Base-by-base conservation (phyloP, 1,140 invertebrate species). In the Solenopsis invicta region DNA sequence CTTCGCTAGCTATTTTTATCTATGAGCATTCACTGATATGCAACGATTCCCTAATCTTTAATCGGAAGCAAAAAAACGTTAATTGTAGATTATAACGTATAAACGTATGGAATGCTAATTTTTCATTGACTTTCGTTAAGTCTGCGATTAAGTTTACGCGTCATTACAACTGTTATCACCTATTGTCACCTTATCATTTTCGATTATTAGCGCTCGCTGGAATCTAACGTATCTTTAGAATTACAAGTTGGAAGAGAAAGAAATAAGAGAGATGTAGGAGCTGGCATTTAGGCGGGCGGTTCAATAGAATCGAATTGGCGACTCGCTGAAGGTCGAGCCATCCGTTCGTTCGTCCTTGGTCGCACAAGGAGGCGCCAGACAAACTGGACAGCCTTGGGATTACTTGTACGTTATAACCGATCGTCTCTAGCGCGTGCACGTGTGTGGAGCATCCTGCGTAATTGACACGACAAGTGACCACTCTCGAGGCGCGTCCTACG, bases 341-440 rank as follows among this genome's bases (percentile, higher is more conserved):
- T 67, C 48, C 48, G 13, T 21, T 52, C 50, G 48, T 82, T 59
- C 1, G 54, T 67, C 13, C 84, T 66, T 81, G 85, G 59, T 54
- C 5, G 59, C 41, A n/a, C 18, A 41, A 16, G 12, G 74, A 87
- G 78, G 85, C 87, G 77, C 75, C 72, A 78, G 81, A 80, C 75
- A 1, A 74, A 85, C 86, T 37, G 69, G 89, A 87, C 86, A 86
- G 29, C 92, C 92, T 92, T 92, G 92, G 61, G 54, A 85, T 86
- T 89, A 92, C 84, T 92, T 88, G 82, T 88, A 91, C 86, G 61
- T 75, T 76, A 59, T 48, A 67, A 67, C n/a, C 13, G 62, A 80
- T 74, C 48, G 3, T 37, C 8, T 56, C 16, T 13, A 12, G 16
- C 18, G 18, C 21, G n/a, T n/a, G 18, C 52, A 6, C 12, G 4